phyloP scores from a whole-genome alignment of 2,888 invertebrate genomes.

The Arenicola marina region DNA sequence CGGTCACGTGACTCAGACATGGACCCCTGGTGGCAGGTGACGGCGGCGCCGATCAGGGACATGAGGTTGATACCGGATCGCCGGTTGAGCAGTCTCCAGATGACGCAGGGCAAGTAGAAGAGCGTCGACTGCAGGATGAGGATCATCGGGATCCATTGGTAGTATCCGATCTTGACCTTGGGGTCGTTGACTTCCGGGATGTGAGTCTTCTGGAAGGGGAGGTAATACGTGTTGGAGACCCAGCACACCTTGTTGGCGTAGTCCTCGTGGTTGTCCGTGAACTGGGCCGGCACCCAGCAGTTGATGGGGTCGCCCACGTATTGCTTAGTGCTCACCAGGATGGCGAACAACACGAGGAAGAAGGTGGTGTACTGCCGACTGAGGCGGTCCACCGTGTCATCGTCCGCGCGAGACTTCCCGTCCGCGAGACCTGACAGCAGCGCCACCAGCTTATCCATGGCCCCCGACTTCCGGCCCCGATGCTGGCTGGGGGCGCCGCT shows the following conservation, averaged over 20 bases:
- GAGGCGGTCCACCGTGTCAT: constrained; percentile 61
- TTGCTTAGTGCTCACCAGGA: constrained; percentile 90
- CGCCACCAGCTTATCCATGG: background rate
- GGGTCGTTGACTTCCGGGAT: constrained; percentile 41
- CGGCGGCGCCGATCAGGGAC: constrained; percentile 6
- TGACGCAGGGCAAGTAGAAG: constrained; percentile 59
- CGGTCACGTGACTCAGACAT: constrained; percentile 21
- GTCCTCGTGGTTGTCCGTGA: constrained; percentile 64
- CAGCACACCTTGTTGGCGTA: constrained; percentile 65
- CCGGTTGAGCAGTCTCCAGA: constrained; percentile 61
- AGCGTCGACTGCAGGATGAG: constrained; percentile 37
- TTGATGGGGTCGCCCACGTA: constrained; percentile 97
- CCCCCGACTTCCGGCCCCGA: too few species aligned
- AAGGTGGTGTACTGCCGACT: constrained; percentile 64
- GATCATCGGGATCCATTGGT: constrained; percentile 63
- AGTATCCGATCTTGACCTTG: constrained; percentile 59
- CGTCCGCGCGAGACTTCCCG: constrained; percentile 39
- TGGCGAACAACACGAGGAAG: constrained; percentile 86
- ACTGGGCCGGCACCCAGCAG: constrained; percentile 70
- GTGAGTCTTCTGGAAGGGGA: constrained; percentile 42
- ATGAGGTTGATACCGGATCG: constrained; percentile 23
- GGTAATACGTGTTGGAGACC: constrained; percentile 64
- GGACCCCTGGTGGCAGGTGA: constrained; percentile 1
- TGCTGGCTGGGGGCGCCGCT: too few species aligned
- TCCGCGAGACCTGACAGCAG: background rate